These are phyloP conservation scores for Megalops cyprinoides DNA, from an alignment of 2,797 vertebrate genomes.

Conservation along the genomic window DNA sequence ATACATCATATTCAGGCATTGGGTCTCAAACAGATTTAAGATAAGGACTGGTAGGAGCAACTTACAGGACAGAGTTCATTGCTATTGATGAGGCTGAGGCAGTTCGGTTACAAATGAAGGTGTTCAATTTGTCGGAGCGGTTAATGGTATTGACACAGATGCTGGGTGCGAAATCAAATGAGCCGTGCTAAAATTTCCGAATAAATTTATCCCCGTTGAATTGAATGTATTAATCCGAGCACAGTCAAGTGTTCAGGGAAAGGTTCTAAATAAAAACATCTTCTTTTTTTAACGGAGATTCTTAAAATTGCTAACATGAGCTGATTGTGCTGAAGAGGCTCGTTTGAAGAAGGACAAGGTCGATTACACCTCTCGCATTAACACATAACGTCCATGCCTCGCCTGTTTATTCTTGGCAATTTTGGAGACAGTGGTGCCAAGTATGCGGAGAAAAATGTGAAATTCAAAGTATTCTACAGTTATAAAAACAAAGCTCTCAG, in stretches of 20 bases:
- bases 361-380: conserved; percentile 1
- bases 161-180: too few species aligned
- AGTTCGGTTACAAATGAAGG: too few species aligned
- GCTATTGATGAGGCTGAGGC: too few species aligned
- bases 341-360: conserved; percentile 7
- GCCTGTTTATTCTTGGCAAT: conserved; percentile 1
- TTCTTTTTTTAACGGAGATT: neutral
- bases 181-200: neutral
- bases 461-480: conserved; percentile 1
- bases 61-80: neutral
- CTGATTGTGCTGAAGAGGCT: conserved; percentile 24
- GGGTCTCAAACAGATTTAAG: neutral
- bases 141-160: too few species aligned
- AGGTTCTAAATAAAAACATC: neutral
- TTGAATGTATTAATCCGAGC: neutral
- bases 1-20: neutral
- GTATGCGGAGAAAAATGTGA: neutral
- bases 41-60: neutral
- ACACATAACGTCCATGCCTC: neutral
- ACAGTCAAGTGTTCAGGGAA: neutral
- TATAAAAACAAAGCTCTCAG: conserved; percentile 2
- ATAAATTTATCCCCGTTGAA: neutral
- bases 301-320: neutral
- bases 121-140: too few species aligned
- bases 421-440: neutral